Conservation (phyloP, 1,140 invertebrate genomes). For the Chrysopa pallens region DNA sequence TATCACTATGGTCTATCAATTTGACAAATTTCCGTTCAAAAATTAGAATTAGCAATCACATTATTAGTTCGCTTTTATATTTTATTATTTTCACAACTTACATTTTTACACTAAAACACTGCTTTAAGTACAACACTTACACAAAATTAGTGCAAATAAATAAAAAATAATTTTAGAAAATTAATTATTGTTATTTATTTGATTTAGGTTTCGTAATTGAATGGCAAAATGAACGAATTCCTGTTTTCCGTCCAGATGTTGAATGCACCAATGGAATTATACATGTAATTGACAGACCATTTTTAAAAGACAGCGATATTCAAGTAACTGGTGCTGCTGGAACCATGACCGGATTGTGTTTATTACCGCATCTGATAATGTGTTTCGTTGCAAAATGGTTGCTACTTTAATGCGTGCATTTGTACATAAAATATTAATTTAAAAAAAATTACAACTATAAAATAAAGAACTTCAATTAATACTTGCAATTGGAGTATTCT, state of each 20-base stretch:
- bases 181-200: too few species aligned
- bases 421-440: not conserved
- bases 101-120: too few species aligned
- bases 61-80: too few species aligned
- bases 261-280: slow-evolving; percentile 86
- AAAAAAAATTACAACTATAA: not conserved
- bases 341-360: slow-evolving; percentile 4
- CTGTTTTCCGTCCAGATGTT: slow-evolving; percentile 73
- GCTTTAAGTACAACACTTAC: too few species aligned
- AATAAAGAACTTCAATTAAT: not conserved
- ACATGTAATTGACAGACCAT: slow-evolving; percentile 73
- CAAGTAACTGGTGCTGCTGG: slow-evolving; percentile 37
- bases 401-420: slow-evolving; percentile 13
- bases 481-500: not conserved
- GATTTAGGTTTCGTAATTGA: slow-evolving; percentile 55
- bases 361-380: slow-evolving; percentile 21
- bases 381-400: slow-evolving; percentile 25
- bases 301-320: slow-evolving; percentile 70
- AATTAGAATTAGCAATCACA: too few species aligned
- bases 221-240: slow-evolving; percentile 66
- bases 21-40: too few species aligned
- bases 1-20: too few species aligned
- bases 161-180: too few species aligned
- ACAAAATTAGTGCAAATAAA: too few species aligned
- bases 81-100: too few species aligned